Conservation (phyloP, 35 echinoderm and acorn worm genomes). For the Strongylocentrotus purpuratus region DNA sequence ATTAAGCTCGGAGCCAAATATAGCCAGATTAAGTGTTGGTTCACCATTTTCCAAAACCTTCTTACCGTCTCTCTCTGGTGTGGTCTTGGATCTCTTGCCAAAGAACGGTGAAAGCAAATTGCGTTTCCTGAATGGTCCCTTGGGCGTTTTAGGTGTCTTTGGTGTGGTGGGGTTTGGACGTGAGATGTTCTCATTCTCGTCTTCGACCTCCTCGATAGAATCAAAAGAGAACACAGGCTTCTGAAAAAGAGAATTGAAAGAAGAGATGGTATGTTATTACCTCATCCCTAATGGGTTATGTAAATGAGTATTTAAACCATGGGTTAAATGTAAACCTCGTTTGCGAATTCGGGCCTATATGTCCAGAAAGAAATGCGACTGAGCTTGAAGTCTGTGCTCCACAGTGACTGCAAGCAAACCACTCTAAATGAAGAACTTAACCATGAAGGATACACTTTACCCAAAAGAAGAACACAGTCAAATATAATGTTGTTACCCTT, state of each 20-base stretch:
- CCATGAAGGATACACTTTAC: no score
- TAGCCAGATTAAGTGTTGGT: neutral
- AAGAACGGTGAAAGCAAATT: slow-evolving; percentile 53
- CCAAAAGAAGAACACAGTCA: no score
- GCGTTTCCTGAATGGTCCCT: neutral
- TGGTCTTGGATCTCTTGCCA: slow-evolving; percentile 81
- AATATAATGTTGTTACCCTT: no score
- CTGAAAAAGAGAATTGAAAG: neutral
- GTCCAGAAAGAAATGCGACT: no score
- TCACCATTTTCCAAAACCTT: neutral
- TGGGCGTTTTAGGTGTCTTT: slow-evolving; percentile 50
- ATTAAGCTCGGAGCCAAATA: neutral
- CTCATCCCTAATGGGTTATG: no score
- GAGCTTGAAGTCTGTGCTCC: no score
- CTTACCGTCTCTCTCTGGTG: slow-evolving; percentile 80
- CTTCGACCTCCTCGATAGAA: slow-evolving; percentile 18
- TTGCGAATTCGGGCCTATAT: no score
- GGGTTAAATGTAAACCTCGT: no score
- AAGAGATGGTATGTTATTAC: neutral
- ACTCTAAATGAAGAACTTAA: no score
- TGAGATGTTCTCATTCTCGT: slow-evolving; percentile 6
- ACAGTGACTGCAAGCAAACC: no score
- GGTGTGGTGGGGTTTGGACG: neutral
- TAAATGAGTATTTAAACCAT: no score
- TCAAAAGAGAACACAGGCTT: neutral